These are phyloP conservation scores for Notolepis coatsorum DNA, from an alignment of 2,797 vertebrate species.

Conservation along the genomic window DNA sequence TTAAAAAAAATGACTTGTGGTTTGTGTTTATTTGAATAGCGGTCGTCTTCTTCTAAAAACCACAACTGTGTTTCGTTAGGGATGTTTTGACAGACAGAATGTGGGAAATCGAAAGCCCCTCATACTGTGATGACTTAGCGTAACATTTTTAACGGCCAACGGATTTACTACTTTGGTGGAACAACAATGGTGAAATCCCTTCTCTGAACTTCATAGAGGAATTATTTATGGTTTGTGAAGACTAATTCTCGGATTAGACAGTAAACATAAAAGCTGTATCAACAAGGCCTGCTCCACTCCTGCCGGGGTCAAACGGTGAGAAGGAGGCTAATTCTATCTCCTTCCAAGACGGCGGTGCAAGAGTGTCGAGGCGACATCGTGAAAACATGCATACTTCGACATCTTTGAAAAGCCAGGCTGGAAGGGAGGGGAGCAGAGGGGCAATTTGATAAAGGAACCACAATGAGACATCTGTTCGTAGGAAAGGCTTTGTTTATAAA, in stretches of 20 bases:
- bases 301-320: constrained; percentile 34
- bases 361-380: constrained; percentile 23
- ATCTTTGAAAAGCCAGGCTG: constrained; percentile 4
- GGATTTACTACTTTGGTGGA: constrained; percentile 37
- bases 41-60: constrained; percentile 12
- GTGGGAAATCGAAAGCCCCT: constrained; percentile 32
- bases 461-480: constrained; percentile 27
- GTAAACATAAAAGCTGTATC: constrained; percentile 50
- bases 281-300: constrained; percentile 55
- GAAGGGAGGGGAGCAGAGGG: background rate
- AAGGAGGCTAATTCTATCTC: constrained; percentile 17
- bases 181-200: constrained; percentile 34
- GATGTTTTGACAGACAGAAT: constrained; percentile 3
- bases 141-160: constrained; percentile 31
- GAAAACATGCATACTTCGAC: background rate
- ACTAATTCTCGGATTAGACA: constrained; percentile 55
- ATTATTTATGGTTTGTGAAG: constrained; percentile 53
- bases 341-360: constrained; percentile 41
- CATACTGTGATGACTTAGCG: background rate
- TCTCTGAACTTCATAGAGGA: constrained; percentile 44
- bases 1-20: constrained; percentile 28
- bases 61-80: constrained; percentile 5
- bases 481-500: constrained; percentile 6
- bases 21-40: constrained; percentile 23
- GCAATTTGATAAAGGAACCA: constrained; percentile 12